Evolutionary conservation across 2,888 invertebrate species (phyloP), one percentile per base, ranked within the genome.

Genomic region (Xanthostigma xanthostigma): DNA sequence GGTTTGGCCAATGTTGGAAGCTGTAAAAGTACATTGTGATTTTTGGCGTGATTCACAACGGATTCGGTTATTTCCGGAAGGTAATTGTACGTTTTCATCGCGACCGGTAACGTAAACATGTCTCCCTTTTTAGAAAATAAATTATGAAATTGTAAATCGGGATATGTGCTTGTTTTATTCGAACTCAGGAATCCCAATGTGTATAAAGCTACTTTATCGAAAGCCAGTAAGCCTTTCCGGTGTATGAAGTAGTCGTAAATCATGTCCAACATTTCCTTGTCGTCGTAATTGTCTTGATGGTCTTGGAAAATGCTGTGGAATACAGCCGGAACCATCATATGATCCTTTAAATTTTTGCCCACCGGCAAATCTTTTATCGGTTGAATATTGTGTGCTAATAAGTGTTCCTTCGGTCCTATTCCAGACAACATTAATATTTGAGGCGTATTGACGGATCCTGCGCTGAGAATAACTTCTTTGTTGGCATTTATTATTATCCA

Each of bases 381-480:
- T 0, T 67, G 58, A 46, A 75, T 72, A 0, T 65, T 63, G 50
- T 71, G 55, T 36, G 67, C 59, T 6, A 64, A 56, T 53, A 81
- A 65, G 49, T 73, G 67, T 1, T 72, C 60, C 44, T 60, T 62
- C 0, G 76, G 76, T 0, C 78, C 78, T 9, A 82, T 68, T 1
- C 84, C 84, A 1, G 81, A 81, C 11, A 83, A 62, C 76, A 83
- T 74, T 40, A 85, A 64, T 5, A 85, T 56, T 58, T 84, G 81
- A 0, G 84, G 79, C 2, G 77, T 73, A 55, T 75, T 79, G 45
- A 84, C 69, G 3, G 78, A 70, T 5, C 84, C 84, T 1, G 75
- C 79, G 9, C 78, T 75, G 5, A 85, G 57, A 49, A 84, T 75
- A 1, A 84, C 71, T 57, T 79, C 80, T 50, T 74, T 76, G 10